A percentile compares a stretch with the other conserved stretches of the same genome.
Conservation (phyloP, 2,888 invertebrate species). For the Dyspetes luteomarginatus region DNA sequence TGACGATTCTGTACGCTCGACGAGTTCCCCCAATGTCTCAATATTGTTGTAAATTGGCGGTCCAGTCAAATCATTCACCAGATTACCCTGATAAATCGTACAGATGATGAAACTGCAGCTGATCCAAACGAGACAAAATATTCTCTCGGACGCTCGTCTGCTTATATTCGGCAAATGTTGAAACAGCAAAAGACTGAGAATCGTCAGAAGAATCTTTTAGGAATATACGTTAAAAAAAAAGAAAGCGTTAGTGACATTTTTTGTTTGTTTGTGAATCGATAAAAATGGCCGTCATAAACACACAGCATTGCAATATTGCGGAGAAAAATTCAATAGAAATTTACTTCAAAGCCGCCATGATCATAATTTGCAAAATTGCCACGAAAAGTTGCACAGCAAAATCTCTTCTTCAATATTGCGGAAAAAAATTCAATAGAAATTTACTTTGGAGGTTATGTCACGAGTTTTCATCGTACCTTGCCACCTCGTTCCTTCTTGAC, state of each 20-base stretch:
- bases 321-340: background rate
- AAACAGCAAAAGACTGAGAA: slow-evolving; percentile 50
- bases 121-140: slow-evolving; percentile 57
- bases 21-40: slow-evolving; percentile 56
- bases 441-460: background rate
- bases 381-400: too few species aligned
- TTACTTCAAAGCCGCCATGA: background rate
- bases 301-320: background rate
- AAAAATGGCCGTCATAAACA: background rate
- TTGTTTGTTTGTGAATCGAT: background rate
- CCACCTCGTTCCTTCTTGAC: background rate
- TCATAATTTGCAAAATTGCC: too few species aligned
- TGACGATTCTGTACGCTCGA: slow-evolving; percentile 41
- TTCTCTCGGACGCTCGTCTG: slow-evolving; percentile 27
- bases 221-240: background rate
- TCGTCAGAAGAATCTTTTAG: slow-evolving; percentile 23
- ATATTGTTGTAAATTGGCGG: slow-evolving; percentile 54
- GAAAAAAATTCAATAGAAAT: background rate
- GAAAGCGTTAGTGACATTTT: background rate
- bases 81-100: slow-evolving; percentile 56
- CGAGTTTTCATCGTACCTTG: background rate
- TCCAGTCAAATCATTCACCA: slow-evolving; percentile 58
- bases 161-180: slow-evolving; percentile 58
- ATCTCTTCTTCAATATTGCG: background rate
- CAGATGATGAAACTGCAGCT: slow-evolving; percentile 48